Conservation (phyloP, 2,888 invertebrate genomes). For the Drosophila phalerata region DNA sequence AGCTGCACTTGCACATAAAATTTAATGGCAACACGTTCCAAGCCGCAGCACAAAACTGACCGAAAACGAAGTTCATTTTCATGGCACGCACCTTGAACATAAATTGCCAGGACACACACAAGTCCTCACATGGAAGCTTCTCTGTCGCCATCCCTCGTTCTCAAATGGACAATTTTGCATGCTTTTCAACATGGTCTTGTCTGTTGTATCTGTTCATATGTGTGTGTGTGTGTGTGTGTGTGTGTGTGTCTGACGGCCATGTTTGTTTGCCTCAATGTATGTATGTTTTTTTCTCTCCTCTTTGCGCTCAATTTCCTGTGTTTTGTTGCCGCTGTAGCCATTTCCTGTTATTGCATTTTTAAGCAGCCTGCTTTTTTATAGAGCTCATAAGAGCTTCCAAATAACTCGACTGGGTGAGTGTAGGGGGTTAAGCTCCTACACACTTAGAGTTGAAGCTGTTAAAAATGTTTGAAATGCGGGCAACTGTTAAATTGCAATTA, state of each 20-base stretch:
- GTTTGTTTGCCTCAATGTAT: slow-evolving; percentile 66
- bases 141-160: background rate
- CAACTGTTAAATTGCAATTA: slow-evolving; percentile 74
- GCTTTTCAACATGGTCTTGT: slow-evolving; percentile 46
- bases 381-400: slow-evolving; percentile 43
- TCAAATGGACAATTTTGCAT: slow-evolving; percentile 51
- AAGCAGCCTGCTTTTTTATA: slow-evolving; percentile 58
- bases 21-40: slow-evolving; percentile 77
- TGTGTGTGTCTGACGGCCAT: slow-evolving; percentile 58
- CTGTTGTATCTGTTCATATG: slow-evolving; percentile 5
- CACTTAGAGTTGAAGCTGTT: slow-evolving; percentile 26
- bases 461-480: slow-evolving; percentile 38
- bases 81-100: slow-evolving; percentile 79
- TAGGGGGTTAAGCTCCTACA: background rate
- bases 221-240: slow-evolving; percentile 16
- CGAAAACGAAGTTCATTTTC: slow-evolving; percentile 56
- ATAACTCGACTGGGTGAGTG: slow-evolving; percentile 11
- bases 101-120: slow-evolving; percentile 64
- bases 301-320: slow-evolving; percentile 79
- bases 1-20: slow-evolving; percentile 73
- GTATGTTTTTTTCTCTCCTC: slow-evolving; percentile 38
- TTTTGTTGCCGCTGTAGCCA: slow-evolving; percentile 73
- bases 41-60: slow-evolving; percentile 45
- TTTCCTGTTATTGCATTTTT: slow-evolving; percentile 79
- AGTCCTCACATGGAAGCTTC: slow-evolving; percentile 14